These are phyloP conservation scores for Mesorhabditis spiculigera DNA, from an alignment of 2,888 invertebrate species.

Conservation along the genomic window DNA sequence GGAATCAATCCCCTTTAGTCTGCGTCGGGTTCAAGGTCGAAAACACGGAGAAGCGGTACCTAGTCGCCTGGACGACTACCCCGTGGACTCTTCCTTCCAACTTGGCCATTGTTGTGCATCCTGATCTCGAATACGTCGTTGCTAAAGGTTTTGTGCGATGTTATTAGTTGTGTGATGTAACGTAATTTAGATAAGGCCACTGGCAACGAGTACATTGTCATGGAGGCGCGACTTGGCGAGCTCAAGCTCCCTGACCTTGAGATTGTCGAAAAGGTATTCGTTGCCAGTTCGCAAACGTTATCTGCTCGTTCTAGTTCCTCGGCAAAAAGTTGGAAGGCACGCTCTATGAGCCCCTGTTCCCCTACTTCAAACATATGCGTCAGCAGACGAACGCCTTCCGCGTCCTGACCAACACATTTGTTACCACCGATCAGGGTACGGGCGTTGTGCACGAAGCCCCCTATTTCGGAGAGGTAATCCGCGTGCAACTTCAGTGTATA, in stretches of 20 bases:
- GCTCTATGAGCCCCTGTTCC: conserved; percentile 82
- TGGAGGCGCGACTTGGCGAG: conserved; percentile 45
- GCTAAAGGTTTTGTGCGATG: conserved; percentile 22
- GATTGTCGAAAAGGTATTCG: conserved; percentile 69
- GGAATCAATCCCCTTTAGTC: conserved; percentile 63
- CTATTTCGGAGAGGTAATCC: conserved; percentile 80
- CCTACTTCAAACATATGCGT: conserved; percentile 72
- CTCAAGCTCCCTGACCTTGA: conserved; percentile 71
- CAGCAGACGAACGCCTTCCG: conserved; percentile 65
- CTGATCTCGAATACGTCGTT: conserved; percentile 73
- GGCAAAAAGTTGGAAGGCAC: conserved; percentile 78
- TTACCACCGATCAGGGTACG: conserved; percentile 92
- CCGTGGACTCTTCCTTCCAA: conserved; percentile 99
- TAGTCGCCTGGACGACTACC: conserved; percentile 96
- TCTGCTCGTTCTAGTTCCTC: conserved; percentile 61
- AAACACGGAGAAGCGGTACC: conserved; percentile 63
- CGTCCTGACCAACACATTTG: conserved; percentile 83
- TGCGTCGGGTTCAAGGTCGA: conserved; percentile 81
- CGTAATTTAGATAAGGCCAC: conserved; percentile 33
- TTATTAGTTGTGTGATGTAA: not conserved
- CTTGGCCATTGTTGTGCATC: conserved; percentile 86
- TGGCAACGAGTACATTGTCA: conserved; percentile 45
- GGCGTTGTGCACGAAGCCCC: conserved; percentile 97
- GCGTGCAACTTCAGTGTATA: not conserved
- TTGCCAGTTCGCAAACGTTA: no score